Base-by-base conservation (phyloP, 2,113 vertebrate species). In the Otocyon megalotis region DNA sequence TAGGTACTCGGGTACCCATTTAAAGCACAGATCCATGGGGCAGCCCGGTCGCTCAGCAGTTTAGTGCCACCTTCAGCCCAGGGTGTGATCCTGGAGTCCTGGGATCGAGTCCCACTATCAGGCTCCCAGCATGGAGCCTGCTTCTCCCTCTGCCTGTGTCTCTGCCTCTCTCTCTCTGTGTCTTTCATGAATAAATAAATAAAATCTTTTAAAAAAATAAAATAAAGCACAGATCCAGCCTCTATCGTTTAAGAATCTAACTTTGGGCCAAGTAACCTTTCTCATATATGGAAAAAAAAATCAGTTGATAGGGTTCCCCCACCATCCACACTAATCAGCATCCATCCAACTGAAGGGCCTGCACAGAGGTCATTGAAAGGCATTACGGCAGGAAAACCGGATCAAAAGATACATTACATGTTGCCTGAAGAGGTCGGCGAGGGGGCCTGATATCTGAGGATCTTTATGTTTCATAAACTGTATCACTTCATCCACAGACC, bases 401-500 rank as follows among this genome's bases (percentile, higher is more conserved):
- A 97, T 43, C 88, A 96, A 98, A 98, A 97, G 88, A 91, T 71
- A 81, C 99, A 99, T 98, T 98, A 99, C 99, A 82, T 99, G 99
- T 99, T 99, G 99, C 94, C 99, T 99, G 98, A 99, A 99, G 67
- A 99, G 99, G 89, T 99, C 99, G 0, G 99, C 99, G 9, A 99
- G 99, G n/a, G 99, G 99, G 43, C 99, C 99, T 96, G 99, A 98
- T 1, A 99, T 99, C 12, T 99, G 98, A 77, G 99, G 99, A 98
- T 99, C 99, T 37, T 99, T 99, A 93, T 99, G 99, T 98, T 99
- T 99, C 97, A 99, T 99, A 97, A 99, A 99, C 98, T 98, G 98
- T 98, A 99, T 99, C 86, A 99, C 99, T 99, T 99, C 99, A 93
- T 99, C 99, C 96, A 99, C 99, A 96, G 99, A 99, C 99, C 99